Percentiles rank a stretch among this genome's conserved stretches.
Conservation (phyloP, 2,113 vertebrate species). For the Nyctereutes procyonoides region DNA sequence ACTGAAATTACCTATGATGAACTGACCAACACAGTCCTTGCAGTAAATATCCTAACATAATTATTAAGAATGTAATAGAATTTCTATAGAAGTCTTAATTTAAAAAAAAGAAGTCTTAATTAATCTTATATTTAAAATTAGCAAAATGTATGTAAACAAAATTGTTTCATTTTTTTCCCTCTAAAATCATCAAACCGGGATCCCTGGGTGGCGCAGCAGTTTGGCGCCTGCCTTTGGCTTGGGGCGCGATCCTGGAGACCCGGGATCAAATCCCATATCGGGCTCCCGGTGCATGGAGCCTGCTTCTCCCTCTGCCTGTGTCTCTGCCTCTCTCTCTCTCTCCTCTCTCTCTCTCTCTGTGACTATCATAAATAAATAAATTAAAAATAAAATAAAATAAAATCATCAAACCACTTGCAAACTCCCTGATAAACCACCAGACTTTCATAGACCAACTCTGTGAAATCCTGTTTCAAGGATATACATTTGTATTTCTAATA, state of each 20-base stretch:
- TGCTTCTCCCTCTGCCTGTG: too few relatives aligned
- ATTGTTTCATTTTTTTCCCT: constrained; percentile 11
- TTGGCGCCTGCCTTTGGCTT: too few relatives aligned
- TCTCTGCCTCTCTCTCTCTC: too few relatives aligned
- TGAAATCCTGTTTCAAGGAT: background rate
- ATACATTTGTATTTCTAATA: constrained; percentile 1
- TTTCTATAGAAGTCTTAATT: constrained; percentile 15
- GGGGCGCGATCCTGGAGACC: too few relatives aligned
- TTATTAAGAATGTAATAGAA: constrained; percentile 19
- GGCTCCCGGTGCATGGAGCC: too few relatives aligned
- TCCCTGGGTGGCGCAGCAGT: too few relatives aligned
- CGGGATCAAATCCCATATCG: too few relatives aligned
- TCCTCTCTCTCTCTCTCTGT: too few relatives aligned
- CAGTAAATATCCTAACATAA: constrained; percentile 15
- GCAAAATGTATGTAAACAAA: constrained; percentile 9
- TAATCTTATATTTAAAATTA: constrained; percentile 23
- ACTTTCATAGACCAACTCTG: background rate
- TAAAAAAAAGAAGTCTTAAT: background rate
- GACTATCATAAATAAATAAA: too few relatives aligned
- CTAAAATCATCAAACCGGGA: constrained; percentile 23
- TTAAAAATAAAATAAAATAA: too few relatives aligned
- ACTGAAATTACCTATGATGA: constrained; percentile 38
- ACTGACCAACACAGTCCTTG: background rate
- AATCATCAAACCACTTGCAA: background rate
- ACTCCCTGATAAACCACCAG: background rate